Conservation (phyloP, 2,888 invertebrate species). For the Stenodera caucasica region DNA sequence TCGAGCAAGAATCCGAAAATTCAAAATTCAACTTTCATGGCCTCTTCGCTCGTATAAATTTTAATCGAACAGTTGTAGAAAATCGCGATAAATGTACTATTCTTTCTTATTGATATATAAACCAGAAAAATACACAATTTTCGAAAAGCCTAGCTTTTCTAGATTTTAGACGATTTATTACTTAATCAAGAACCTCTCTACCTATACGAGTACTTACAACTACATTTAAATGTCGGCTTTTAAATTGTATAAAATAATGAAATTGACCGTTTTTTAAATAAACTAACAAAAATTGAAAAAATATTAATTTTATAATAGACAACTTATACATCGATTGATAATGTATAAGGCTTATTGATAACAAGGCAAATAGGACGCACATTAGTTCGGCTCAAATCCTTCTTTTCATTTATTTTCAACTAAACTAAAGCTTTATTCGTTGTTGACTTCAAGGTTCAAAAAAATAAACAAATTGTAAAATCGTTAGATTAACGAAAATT, state of each 20-base stretch:
- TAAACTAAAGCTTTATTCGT: background rate
- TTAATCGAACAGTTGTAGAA: background rate
- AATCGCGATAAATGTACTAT: background rate
- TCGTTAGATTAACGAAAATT: background rate
- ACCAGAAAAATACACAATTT: background rate
- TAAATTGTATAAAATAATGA: background rate
- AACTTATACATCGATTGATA: background rate
- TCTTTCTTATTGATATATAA: background rate
- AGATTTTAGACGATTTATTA: background rate
- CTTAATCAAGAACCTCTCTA: background rate
- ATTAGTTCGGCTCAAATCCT: background rate
- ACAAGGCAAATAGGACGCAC: background rate
- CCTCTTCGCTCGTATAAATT: too few species aligned
- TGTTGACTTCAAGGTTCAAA: background rate
- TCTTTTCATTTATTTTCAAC: background rate
- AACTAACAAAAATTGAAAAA: background rate
- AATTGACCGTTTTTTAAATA: background rate
- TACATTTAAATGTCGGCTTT: constrained; percentile 1
- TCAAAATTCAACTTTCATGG: too few species aligned
- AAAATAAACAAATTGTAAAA: background rate
- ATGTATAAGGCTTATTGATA: background rate
- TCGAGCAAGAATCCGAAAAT: too few species aligned
- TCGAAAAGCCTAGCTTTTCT: background rate
- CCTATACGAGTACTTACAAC: background rate
- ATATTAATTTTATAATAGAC: background rate